Percentiles rank a stretch among this genome's conserved stretches.
Evolutionary conservation across 2,888 invertebrate species (phyloP).

Genomic region (Caenorhabditis plicata): DNA sequence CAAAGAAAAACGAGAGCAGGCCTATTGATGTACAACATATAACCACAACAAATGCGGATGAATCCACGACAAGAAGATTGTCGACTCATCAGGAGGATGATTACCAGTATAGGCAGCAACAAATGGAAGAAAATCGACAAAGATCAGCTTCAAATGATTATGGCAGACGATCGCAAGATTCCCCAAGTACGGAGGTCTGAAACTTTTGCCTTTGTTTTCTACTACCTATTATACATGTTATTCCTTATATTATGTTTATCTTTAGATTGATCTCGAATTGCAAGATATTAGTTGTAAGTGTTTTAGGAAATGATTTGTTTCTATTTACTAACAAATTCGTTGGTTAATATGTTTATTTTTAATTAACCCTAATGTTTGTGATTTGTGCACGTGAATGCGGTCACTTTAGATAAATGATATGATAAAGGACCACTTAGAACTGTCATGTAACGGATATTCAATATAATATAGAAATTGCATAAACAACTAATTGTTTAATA

Average conservation of each 20-base stretch:
- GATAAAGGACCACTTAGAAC: too few species aligned
- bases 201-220: slow-evolving; percentile 1
- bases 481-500: not conserved
- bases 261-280: too few species aligned
- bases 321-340: not conserved
- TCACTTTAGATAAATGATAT: too few species aligned
- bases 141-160: slow-evolving; percentile 6
- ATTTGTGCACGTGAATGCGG: too few species aligned
- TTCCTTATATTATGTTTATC: too few species aligned
- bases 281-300: too few species aligned
- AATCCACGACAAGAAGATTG: not conserved
- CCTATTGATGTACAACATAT: not conserved
- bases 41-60: slow-evolving; percentile 5
- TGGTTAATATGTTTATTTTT: too few species aligned
- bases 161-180: slow-evolving; percentile 18
- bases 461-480: not conserved
- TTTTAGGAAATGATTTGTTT: not conserved
- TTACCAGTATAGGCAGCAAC: slow-evolving; percentile 2
- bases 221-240: too few species aligned
- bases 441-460: not conserved
- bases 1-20: slow-evolving; percentile 5
- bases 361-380: too few species aligned
- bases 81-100: slow-evolving; percentile 4
- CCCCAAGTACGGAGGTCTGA: slow-evolving; percentile 29
- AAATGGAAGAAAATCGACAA: not conserved